These are phyloP conservation scores for Ecliptopera silaceata DNA, from an alignment of 2,888 invertebrate genomes.

Conservation along the genomic window DNA sequence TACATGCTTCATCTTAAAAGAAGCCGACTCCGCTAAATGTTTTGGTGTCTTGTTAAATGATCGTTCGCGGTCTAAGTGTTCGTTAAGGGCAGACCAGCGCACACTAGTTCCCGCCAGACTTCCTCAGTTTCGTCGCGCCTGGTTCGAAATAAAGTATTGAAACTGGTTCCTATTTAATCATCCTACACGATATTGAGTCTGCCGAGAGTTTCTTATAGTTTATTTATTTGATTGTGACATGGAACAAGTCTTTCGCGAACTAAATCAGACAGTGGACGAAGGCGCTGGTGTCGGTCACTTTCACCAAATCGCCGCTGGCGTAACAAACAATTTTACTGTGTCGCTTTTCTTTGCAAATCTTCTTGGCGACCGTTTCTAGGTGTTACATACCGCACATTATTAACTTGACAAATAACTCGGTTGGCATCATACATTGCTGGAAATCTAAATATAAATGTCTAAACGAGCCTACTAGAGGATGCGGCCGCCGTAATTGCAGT, in stretches of 20 bases:
- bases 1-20: neutral
- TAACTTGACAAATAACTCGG: neutral
- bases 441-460: slow-evolving; percentile 21
- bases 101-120: slow-evolving; percentile 33
- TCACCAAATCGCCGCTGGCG: slow-evolving; percentile 63
- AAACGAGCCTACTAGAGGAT: slow-evolving; percentile 8
- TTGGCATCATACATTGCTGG: slow-evolving; percentile 17
- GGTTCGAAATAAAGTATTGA: slow-evolving; percentile 34
- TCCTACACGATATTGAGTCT: slow-evolving; percentile 19
- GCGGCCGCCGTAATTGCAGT: slow-evolving; percentile 17
- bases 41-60: neutral
- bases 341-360: slow-evolving; percentile 58
- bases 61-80: slow-evolving; percentile 7
- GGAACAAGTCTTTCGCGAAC: slow-evolving; percentile 49
- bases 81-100: slow-evolving; percentile 36
- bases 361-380: slow-evolving; percentile 31
- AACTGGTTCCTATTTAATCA: slow-evolving; percentile 38
- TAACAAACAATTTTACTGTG: slow-evolving; percentile 64
- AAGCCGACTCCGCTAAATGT: slow-evolving; percentile 2
- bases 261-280: slow-evolving; percentile 46
- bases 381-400: slow-evolving; percentile 15
- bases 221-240: slow-evolving; percentile 18
- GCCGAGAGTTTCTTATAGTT: slow-evolving; percentile 15
- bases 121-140: slow-evolving; percentile 11
- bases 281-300: slow-evolving; percentile 47